These are phyloP conservation scores for Distichodus sexfasciatus DNA, from an alignment of 2,797 vertebrate species.

Conservation along the genomic window DNA sequence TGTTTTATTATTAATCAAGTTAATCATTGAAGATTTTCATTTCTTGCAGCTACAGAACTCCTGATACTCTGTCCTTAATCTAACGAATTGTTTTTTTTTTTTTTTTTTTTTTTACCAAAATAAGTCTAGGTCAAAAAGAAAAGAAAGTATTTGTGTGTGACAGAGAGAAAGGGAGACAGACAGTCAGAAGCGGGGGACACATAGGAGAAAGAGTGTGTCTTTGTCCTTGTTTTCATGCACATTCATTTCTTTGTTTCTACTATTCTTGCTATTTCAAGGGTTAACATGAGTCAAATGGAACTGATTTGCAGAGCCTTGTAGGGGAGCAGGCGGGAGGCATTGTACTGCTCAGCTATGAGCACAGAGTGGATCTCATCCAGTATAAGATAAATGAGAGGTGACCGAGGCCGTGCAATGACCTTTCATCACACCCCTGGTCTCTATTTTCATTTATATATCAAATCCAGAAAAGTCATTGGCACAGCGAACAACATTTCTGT, in stretches of 20 bases:
- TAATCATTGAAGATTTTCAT: too few relatives aligned
- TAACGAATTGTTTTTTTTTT: too few relatives aligned
- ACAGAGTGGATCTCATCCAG: slow-evolving; percentile 23
- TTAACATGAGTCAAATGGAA: slow-evolving; percentile 28
- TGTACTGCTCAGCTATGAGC: slow-evolving; percentile 30
- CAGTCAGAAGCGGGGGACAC: too few relatives aligned
- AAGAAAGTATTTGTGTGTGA: too few relatives aligned
- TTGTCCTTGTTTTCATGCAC: background rate
- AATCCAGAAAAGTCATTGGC: slow-evolving; percentile 14
- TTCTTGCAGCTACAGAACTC: too few relatives aligned
- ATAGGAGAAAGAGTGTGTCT: too few relatives aligned
- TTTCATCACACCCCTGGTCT: slow-evolving; percentile 21
- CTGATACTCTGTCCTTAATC: too few relatives aligned
- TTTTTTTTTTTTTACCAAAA: too few relatives aligned
- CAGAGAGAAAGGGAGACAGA: too few relatives aligned
- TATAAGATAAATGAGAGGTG: slow-evolving; percentile 14
- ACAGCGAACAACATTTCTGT: background rate
- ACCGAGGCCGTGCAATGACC: slow-evolving; percentile 1
- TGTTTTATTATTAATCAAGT: too few relatives aligned
- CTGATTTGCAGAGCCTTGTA: background rate
- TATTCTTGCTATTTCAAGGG: background rate
- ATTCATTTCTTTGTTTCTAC: background rate
- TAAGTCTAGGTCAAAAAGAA: too few relatives aligned
- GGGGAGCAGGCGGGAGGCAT: slow-evolving; percentile 6
- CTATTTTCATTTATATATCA: background rate